Evolutionary conservation across 1,140 invertebrate species (phyloP).

Genomic region (Parapsyche elsis): DNA sequence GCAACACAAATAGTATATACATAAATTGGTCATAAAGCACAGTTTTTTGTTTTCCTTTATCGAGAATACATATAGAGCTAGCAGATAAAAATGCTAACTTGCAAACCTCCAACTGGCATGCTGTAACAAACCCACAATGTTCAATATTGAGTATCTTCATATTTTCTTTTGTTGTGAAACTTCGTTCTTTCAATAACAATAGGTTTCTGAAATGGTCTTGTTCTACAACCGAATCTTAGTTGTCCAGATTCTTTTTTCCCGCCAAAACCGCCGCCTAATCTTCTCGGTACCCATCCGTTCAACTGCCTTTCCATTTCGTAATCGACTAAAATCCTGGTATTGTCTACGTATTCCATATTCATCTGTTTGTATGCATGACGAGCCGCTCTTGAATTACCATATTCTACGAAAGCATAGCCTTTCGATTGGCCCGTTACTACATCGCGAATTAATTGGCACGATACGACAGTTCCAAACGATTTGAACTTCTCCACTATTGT

Average conservation of each 20-base stretch:
- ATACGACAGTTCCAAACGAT: slow-evolving; percentile 74
- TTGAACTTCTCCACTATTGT: slow-evolving; percentile 73
- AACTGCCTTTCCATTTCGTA: slow-evolving; percentile 71
- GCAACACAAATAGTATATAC: slow-evolving; percentile 21
- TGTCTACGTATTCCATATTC: slow-evolving; percentile 69
- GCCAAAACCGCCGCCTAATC: slow-evolving; percentile 88
- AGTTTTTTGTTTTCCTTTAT: slow-evolving; percentile 1
- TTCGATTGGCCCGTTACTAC: slow-evolving; percentile 85
- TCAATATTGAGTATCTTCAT: neutral
- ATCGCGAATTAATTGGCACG: slow-evolving; percentile 78
- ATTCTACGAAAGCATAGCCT: slow-evolving; percentile 90
- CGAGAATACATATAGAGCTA: too few species aligned
- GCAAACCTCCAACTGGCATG: too few species aligned
- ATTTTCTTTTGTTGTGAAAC: neutral
- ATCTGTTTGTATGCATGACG: slow-evolving; percentile 71
- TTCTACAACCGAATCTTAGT: slow-evolving; percentile 84
- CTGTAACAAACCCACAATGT: too few species aligned
- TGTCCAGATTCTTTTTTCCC: slow-evolving; percentile 91
- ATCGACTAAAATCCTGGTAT: slow-evolving; percentile 77
- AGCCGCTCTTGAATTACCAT: slow-evolving; percentile 72
- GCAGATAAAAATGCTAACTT: too few species aligned
- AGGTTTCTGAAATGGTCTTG: slow-evolving; percentile 79
- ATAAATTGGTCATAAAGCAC: slow-evolving; percentile 27
- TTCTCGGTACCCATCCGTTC: slow-evolving; percentile 84
- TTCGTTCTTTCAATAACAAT: slow-evolving; percentile 58